phyloP scores from a whole-genome alignment of 2,113 vertebrate species.

The Danio rerio region GRCz12tu NC_133198.1:40508501-40509000 shows the following conservation, averaged over 20 bases:
- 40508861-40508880: too few species aligned
- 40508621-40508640: not conserved
- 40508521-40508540: conserved; percentile 3
- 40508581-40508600: not conserved
- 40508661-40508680: not conserved
- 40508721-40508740: not conserved
- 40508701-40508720: not conserved
- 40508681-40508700: not conserved
- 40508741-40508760: not conserved
- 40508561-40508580: not conserved
- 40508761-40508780: not conserved
- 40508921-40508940: too few species aligned
- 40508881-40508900: too few species aligned
- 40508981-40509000: too few species aligned
- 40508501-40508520: conserved; percentile 1
- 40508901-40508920: too few species aligned
- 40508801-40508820: too few species aligned
- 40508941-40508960: too few species aligned
- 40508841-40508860: too few species aligned
- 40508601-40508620: conserved; percentile 3
- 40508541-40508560: not conserved
- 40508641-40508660: not conserved
- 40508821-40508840: too few species aligned
- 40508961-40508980: too few species aligned
- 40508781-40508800: too few species aligned